phyloP scores from a whole-genome alignment of 2,888 invertebrate genomes.

The Deilephila elpenor region DNA sequence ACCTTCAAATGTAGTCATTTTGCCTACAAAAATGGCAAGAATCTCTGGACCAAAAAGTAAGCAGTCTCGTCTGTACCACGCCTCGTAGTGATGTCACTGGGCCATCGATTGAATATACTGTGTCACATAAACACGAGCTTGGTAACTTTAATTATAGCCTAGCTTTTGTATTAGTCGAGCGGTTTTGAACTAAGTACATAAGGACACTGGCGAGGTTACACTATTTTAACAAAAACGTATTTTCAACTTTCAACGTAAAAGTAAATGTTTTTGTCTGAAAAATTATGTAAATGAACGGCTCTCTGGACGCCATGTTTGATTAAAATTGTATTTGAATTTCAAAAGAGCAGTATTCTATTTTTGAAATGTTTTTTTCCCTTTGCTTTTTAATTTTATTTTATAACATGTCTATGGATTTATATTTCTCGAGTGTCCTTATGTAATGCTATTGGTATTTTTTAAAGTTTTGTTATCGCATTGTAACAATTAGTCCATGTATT shows the following conservation, averaged over 20 bases:
- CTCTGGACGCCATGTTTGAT: neutral
- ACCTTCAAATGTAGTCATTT: neutral
- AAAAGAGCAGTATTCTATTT: neutral
- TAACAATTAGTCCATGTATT: constrained; percentile 16
- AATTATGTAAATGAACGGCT: neutral
- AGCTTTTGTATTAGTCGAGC: constrained; percentile 18
- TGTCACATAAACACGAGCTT: constrained; percentile 65
- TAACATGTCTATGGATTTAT: neutral
- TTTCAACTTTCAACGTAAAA: neutral
- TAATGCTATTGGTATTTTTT: neutral
- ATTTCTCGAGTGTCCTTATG: constrained; percentile 4
- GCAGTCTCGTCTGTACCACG: neutral
- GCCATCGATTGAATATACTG: constrained; percentile 39
- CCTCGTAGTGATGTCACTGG: constrained; percentile 30
- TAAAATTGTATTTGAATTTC: neutral
- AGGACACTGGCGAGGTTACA: constrained; percentile 1
- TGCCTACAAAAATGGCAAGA: neutral
- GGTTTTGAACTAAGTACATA: constrained; percentile 33
- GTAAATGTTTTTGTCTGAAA: neutral
- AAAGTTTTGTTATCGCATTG: neutral
- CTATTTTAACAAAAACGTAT: neutral
- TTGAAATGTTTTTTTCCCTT: neutral
- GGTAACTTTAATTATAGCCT: constrained; percentile 50
- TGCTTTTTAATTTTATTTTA: neutral
- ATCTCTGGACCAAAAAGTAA: neutral